A percentile compares a stretch with the other conserved stretches of the same genome.
Evolutionary conservation across 2,113 vertebrate genomes (phyloP).

Genomic region (Semnornis frantzii): DNA sequence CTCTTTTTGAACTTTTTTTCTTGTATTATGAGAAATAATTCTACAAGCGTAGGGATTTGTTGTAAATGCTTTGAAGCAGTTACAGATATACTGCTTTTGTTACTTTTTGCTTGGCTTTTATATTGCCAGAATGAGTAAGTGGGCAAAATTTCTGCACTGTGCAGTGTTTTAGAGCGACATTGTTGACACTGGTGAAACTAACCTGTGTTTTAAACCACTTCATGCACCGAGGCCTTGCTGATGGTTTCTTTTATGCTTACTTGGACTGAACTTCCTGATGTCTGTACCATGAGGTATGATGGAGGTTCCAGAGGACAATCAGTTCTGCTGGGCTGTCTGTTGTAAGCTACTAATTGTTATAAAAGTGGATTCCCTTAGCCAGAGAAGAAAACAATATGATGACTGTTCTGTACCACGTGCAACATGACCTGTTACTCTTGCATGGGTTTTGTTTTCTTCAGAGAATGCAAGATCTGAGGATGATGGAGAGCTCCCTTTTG

Average conservation of each 20-base stretch:
- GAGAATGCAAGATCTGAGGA: neutral
- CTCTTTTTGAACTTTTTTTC: neutral
- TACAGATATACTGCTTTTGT: neutral
- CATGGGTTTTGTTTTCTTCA: neutral
- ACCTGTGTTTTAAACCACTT: neutral
- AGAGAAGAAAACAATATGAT: neutral
- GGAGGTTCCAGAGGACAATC: neutral
- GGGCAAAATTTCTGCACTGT: neutral
- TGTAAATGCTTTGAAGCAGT: neutral
- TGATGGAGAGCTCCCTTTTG: neutral
- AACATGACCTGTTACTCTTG: neutral
- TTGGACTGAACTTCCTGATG: neutral
- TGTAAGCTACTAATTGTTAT: rapidly evolving
- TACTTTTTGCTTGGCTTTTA: neutral
- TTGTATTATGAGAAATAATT: neutral
- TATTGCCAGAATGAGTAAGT: neutral
- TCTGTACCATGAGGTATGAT: neutral
- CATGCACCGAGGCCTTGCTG: neutral
- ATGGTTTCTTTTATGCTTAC: neutral
- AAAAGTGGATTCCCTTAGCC: neutral
- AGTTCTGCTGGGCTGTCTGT: neutral
- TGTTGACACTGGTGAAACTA: neutral
- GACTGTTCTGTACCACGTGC: neutral
- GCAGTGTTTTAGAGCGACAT: neutral
- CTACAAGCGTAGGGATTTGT: neutral